These are phyloP conservation scores for Pyrochroa serraticornis DNA, from an alignment of 2,888 invertebrate genomes.

Conservation along the genomic window DNA sequence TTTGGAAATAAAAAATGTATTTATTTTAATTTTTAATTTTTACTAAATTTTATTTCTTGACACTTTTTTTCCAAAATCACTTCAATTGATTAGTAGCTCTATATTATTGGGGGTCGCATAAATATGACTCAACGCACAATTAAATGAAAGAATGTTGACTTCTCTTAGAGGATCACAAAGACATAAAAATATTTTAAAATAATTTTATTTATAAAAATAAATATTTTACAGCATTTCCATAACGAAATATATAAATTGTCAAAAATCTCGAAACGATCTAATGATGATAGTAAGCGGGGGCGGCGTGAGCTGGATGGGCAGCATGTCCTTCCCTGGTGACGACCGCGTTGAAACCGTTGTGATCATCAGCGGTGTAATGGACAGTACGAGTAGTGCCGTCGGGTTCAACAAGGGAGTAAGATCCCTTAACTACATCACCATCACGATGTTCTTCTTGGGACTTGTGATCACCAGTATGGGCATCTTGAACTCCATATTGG, in stretches of 20 bases:
- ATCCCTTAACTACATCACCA: constrained; percentile 69
- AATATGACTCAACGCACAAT: too few relatives aligned
- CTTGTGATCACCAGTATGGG: constrained; percentile 64
- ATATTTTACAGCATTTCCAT: constrained; percentile 12
- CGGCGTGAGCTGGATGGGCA: constrained; percentile 54
- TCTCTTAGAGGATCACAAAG: too few relatives aligned
- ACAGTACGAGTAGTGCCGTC: constrained; percentile 61
- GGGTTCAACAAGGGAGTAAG: constrained; percentile 59
- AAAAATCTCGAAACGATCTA: background rate
- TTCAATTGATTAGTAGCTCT: too few relatives aligned
- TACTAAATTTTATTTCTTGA: too few relatives aligned
- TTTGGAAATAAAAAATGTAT: too few relatives aligned
- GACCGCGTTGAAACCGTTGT: constrained; percentile 73
- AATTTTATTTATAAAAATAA: constrained; percentile 28
- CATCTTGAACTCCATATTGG: constrained; percentile 70
- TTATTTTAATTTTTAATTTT: too few relatives aligned
- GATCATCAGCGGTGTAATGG: constrained; percentile 72
- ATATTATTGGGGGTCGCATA: too few relatives aligned
- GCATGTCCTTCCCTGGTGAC: constrained; percentile 70
- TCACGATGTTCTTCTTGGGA: constrained; percentile 60
- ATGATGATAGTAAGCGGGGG: constrained; percentile 2
- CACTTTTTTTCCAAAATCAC: too few relatives aligned
- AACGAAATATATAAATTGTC: constrained; percentile 2
- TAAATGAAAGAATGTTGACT: too few relatives aligned
- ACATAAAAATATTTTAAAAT: constrained; percentile 3